Conservation (phyloP, 1,140 invertebrate genomes). For the Drosophila arawakana region DNA sequence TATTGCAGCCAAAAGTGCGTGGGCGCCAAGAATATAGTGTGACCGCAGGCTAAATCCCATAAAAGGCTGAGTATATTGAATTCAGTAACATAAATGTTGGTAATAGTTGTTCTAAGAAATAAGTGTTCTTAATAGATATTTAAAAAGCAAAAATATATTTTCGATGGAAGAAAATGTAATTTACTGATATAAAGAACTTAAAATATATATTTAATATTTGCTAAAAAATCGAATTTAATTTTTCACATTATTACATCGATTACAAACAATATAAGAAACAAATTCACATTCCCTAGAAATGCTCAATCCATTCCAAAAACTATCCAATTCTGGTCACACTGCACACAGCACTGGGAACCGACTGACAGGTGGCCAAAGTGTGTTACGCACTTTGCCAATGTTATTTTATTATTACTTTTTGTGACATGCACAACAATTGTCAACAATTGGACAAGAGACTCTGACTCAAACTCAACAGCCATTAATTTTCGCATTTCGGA, state of each 20-base stretch:
- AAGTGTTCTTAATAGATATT: background rate
- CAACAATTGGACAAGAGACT: conserved; percentile 59
- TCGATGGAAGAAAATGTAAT: no score
- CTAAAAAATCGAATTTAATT: no score
- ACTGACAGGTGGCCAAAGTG: conserved; percentile 49
- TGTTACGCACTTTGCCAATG: conserved; percentile 49
- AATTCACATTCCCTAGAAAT: background rate
- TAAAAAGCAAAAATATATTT: background rate
- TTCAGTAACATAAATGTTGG: no score
- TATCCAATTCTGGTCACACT: conserved; percentile 14
- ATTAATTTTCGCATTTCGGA: conserved; percentile 44
- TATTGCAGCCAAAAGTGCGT: conserved; percentile 30
- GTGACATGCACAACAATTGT: conserved; percentile 69
- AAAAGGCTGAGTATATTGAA: background rate
- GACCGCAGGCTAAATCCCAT: conserved; percentile 10
- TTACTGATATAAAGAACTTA: no score
- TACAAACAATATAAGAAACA: background rate
- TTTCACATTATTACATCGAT: no score
- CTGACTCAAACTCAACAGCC: conserved; percentile 17
- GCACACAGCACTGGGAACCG: background rate
- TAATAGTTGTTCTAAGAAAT: no score
- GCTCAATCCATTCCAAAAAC: background rate
- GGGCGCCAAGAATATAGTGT: conserved; percentile 13
- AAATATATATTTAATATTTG: no score
- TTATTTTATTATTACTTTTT: conserved; percentile 72